phyloP scores from a whole-genome alignment of 2,113 vertebrate genomes.

The Saiga tatarica region DNA sequence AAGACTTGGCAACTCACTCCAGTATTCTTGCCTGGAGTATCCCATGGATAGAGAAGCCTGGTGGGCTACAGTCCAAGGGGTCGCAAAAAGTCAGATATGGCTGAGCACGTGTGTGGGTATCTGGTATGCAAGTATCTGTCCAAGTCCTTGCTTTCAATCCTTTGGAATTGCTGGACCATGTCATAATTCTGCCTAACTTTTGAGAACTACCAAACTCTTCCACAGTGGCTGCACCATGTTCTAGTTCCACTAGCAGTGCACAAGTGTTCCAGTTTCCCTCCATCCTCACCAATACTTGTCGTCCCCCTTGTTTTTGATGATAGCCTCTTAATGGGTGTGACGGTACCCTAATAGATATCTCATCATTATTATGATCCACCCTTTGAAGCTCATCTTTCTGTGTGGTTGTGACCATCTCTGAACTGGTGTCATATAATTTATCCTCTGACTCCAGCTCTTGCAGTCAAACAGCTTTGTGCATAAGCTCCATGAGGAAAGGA shows the following conservation, averaged over 20 bases:
- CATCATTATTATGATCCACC: not conserved
- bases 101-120: not conserved
- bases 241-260: not conserved
- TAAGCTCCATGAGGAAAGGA: not conserved
- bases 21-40: not conserved
- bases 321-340: not conserved
- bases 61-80: not conserved
- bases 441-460: not conserved
- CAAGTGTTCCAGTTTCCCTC: not conserved
- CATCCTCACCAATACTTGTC: not conserved
- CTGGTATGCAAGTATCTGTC: not conserved
- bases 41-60: not conserved
- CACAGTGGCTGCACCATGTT: not conserved
- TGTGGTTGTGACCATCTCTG: not conserved
- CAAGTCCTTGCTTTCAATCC: not conserved
- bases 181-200: not conserved
- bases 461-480: not conserved
- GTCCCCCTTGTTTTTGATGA: not conserved
- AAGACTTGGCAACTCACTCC: not conserved
- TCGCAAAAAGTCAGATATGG: not conserved
- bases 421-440: not conserved
- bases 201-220: not conserved
- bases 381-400: conserved; percentile 7
- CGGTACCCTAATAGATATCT: not conserved
- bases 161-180: not conserved